Evolutionary conservation across 1,140 invertebrate species (phyloP).

Genomic region (Bombus haemorrhoidalis): DNA sequence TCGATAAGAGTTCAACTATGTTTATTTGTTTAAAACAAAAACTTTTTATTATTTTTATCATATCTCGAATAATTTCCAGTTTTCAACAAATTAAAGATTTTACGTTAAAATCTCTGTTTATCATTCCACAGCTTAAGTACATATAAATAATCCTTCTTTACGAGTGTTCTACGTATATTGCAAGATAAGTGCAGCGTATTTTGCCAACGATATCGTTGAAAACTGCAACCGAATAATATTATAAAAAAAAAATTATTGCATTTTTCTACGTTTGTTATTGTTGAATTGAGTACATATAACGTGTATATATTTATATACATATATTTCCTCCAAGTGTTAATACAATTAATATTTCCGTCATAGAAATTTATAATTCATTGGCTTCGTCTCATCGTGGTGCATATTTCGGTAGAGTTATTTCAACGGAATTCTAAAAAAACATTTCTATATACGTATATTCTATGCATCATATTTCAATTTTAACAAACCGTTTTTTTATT

Average conservation of each 20-base stretch:
- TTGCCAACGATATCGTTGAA: neutral
- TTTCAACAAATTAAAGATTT: neutral
- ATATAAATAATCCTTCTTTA: neutral
- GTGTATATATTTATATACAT: no score
- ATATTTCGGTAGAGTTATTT: neutral
- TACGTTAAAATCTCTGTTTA: neutral
- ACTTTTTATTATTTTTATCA: neutral
- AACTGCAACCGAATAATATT: neutral
- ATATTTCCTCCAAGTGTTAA: neutral
- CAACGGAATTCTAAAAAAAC: neutral
- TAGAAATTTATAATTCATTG: neutral
- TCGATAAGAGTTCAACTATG: neutral
- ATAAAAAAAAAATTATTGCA: neutral
- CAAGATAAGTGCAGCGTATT: neutral
- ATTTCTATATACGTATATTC: neutral
- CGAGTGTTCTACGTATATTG: neutral
- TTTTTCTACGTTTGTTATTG: neutral
- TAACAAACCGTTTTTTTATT: neutral
- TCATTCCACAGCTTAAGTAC: neutral
- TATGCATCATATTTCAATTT: neutral
- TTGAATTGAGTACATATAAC: no score
- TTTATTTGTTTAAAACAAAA: neutral
- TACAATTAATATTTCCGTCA: neutral
- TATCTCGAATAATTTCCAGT: neutral
- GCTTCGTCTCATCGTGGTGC: no score